phyloP scores from a whole-genome alignment of 2,113 vertebrate genomes.

The Oreotragus oreotragus region DNA sequence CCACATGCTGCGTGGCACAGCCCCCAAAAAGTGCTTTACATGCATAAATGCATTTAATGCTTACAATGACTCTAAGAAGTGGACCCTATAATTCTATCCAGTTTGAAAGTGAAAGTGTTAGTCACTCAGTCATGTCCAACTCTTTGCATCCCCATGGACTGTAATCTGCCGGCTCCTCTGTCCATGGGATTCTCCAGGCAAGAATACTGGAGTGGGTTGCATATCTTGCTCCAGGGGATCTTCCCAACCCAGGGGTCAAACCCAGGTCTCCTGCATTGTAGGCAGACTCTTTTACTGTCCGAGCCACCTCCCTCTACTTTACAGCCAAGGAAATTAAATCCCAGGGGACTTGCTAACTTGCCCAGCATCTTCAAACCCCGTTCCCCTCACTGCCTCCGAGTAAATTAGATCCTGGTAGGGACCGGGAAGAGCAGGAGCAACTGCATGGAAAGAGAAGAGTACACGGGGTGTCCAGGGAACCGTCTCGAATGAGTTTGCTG shows the following conservation, averaged over 20 bases:
- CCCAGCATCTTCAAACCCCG: neutral
- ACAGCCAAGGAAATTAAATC: neutral
- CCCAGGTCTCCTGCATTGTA: neutral
- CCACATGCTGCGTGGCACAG: neutral
- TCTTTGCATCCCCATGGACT: neutral
- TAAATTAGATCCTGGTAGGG: neutral
- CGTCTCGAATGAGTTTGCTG: fast-evolving
- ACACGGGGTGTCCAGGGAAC: fast-evolving
- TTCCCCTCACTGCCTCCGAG: neutral
- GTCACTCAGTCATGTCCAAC: neutral
- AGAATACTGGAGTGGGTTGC: neutral
- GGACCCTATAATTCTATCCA: neutral
- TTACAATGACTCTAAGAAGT: neutral
- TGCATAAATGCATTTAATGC: neutral
- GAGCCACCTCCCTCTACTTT: neutral
- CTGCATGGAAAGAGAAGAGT: fast-evolving
- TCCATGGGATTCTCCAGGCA: neutral
- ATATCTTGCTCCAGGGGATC: neutral
- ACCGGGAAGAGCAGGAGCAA: no score
- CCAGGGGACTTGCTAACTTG: no score
- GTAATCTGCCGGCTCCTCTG: neutral
- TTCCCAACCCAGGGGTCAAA: neutral
- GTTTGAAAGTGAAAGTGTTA: neutral
- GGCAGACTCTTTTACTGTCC: neutral
- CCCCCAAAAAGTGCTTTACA: fast-evolving